These are phyloP conservation scores for Polyodon spathula DNA, from an alignment of 2,113 vertebrate species.

Conservation along the genomic window DNA sequence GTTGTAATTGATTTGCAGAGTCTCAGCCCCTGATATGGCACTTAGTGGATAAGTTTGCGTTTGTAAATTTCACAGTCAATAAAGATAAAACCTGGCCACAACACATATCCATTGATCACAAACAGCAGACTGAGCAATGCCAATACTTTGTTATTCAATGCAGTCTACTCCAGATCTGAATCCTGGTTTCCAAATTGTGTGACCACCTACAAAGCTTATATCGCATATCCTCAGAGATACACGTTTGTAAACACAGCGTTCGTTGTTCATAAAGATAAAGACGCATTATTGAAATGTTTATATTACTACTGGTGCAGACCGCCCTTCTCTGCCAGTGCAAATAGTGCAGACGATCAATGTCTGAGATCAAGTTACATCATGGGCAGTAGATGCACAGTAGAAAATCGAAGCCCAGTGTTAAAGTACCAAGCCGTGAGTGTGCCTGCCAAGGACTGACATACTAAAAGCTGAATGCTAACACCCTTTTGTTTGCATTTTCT, in stretches of 20 bases:
- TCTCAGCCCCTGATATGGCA: not conserved
- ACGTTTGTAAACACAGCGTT: too few species aligned
- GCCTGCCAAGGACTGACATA: not conserved
- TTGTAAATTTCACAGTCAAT: slow-evolving; percentile 12
- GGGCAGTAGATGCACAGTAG: not conserved
- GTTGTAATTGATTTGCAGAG: slow-evolving; percentile 12
- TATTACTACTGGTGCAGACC: not conserved
- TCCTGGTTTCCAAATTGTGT: too few species aligned
- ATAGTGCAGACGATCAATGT: not conserved
- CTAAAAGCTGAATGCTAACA: not conserved
- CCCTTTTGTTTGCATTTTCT: not conserved
- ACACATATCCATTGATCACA: slow-evolving; percentile 34
- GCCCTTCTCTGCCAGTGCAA: not conserved
- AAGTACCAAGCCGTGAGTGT: slow-evolving; percentile 2
- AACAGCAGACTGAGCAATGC: slow-evolving; percentile 36
- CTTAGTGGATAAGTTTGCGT: slow-evolving; percentile 1
- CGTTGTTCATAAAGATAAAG: too few species aligned
- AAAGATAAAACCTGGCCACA: slow-evolving; percentile 5
- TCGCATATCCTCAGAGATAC: too few species aligned
- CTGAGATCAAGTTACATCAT: not conserved
- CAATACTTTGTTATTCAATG: slow-evolving; percentile 44
- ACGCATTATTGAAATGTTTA: too few species aligned
- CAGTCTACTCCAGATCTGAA: slow-evolving; percentile 35
- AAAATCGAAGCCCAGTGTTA: not conserved
- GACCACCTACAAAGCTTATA: too few species aligned